Conservation (phyloP, 2,113 vertebrate genomes). For the Ploceus nigricollis region DNA sequence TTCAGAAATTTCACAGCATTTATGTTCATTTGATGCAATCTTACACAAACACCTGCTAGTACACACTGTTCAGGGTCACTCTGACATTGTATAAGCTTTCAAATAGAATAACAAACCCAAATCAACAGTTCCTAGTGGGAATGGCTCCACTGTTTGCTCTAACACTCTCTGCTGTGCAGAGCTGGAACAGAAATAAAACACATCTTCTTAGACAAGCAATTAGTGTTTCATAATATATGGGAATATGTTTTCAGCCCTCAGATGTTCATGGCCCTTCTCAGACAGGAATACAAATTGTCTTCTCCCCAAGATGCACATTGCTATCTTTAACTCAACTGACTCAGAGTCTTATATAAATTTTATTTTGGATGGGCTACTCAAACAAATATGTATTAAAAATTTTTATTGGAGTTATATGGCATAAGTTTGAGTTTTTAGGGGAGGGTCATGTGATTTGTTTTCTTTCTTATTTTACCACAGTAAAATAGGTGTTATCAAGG, state of each 20-base stretch:
- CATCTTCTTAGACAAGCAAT: not conserved
- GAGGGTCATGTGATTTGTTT: accelerated
- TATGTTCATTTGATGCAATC: conserved; percentile 51
- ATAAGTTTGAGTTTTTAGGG: not conserved
- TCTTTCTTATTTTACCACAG: not conserved
- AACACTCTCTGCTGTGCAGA: not conserved
- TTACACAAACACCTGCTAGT: conserved; percentile 31
- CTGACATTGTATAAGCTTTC: conserved; percentile 23
- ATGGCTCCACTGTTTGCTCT: not conserved
- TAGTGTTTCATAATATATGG: not conserved
- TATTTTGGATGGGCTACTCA: not conserved
- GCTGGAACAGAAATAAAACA: not conserved
- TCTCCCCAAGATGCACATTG: not conserved
- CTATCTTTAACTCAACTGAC: not conserved
- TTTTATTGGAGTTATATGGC: not conserved
- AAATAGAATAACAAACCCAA: not conserved
- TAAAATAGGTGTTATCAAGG: not conserved
- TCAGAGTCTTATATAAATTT: not conserved
- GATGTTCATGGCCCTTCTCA: not conserved
- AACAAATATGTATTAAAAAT: not conserved
- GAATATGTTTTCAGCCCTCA: not conserved
- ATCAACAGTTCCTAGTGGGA: not conserved
- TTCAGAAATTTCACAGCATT: conserved; percentile 46
- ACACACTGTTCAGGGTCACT: conserved; percentile 32
- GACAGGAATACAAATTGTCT: not conserved